These are phyloP conservation scores for Ciconia maguari DNA, from an alignment of 2,113 vertebrate species.

Conservation along the genomic window DNA sequence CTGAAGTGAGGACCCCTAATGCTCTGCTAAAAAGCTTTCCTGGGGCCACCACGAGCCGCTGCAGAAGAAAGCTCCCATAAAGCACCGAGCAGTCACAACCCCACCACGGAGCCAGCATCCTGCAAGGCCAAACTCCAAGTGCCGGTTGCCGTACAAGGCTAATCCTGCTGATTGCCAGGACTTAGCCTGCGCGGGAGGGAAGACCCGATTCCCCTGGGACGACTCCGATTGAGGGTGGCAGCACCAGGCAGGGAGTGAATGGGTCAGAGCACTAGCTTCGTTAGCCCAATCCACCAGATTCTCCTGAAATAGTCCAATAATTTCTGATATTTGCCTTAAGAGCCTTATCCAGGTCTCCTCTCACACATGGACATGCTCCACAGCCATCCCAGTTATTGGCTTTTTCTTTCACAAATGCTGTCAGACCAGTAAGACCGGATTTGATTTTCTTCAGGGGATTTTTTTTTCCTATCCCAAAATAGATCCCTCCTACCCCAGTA, in stretches of 20 bases:
- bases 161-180: not conserved
- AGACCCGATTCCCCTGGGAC: fast-evolving
- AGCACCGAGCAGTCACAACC: not conserved
- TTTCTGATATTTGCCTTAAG: not conserved
- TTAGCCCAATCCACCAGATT: not conserved
- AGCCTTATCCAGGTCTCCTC: not conserved
- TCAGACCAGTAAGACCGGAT: slow-evolving; percentile 2
- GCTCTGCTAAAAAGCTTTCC: not conserved
- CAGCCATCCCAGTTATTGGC: not conserved
- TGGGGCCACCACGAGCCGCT: fast-evolving
- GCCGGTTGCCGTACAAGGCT: not conserved
- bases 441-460: not conserved
- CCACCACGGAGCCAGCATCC: not conserved
- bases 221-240: fast-evolving
- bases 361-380: not conserved
- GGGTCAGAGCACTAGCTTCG: not conserved
- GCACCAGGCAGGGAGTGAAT: not conserved
- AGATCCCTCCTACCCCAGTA: not conserved
- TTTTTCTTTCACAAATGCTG: not conserved
- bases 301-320: not conserved
- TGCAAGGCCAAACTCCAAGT: not conserved
- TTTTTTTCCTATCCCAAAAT: not conserved
- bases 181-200: not conserved
- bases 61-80: not conserved
- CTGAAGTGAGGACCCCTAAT: not conserved